Evolutionary conservation across 2,888 invertebrate genomes (phyloP).

Genomic region (Tromatobia lineatoria): DNA sequence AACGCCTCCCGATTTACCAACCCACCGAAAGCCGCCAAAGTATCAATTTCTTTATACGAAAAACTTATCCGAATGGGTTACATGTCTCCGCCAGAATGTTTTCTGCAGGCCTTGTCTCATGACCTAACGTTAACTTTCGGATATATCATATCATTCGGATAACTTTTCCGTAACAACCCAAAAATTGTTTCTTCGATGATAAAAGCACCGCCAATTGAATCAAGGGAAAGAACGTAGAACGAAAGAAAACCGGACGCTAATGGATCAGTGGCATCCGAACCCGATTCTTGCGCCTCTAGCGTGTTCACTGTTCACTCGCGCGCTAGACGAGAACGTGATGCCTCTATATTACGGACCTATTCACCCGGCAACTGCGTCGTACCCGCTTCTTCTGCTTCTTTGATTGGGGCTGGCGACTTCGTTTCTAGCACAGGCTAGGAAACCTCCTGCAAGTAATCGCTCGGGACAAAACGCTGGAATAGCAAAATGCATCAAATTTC

Average conservation of each 20-base stretch:
- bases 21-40: background rate
- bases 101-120: too few relatives aligned
- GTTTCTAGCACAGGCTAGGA: too few relatives aligned
- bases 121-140: too few relatives aligned
- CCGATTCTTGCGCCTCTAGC: background rate
- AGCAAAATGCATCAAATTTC: background rate
- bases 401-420: too few relatives aligned
- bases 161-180: too few relatives aligned
- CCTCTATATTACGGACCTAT: background rate
- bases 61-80: too few relatives aligned
- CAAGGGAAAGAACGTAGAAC: background rate
- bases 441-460: background rate
- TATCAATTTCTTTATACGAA: too few relatives aligned
- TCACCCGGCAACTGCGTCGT: conserved; percentile 14
- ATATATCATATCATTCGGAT: too few relatives aligned
- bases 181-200: too few relatives aligned
- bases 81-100: too few relatives aligned
- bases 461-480: background rate
- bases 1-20: background rate
- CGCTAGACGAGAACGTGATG: background rate
- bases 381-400: background rate
- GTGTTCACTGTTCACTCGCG: background rate
- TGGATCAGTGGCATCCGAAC: background rate
- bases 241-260: background rate
- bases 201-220: background rate